A percentile compares a stretch with the other conserved stretches of the same genome.
Conservation (phyloP, 2,888 invertebrate species). For the Drosophila diplacantha region DNA sequence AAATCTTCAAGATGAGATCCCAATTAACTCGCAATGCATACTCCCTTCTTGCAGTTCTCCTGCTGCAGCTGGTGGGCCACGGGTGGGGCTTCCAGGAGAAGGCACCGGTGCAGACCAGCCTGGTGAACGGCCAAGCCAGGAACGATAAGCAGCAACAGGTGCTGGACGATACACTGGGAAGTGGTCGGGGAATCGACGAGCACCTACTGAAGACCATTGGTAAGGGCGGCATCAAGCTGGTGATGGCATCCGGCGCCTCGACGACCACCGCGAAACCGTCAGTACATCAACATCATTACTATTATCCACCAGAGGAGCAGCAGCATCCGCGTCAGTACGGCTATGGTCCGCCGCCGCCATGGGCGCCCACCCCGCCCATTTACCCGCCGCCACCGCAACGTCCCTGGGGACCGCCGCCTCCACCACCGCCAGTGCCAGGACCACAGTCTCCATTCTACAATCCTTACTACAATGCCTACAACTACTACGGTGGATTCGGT, state of each 20-base stretch:
- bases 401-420: conserved; percentile 25
- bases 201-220: conserved; percentile 53
- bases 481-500: conserved; percentile 23
- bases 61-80: conserved; percentile 42
- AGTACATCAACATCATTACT: conserved; percentile 58
- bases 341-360: conserved; percentile 29
- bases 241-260: conserved; percentile 39
- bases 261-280: conserved; percentile 51
- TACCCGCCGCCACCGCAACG: conserved; percentile 21
- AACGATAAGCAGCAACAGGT: conserved; percentile 46
- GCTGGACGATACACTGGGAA: conserved; percentile 40
- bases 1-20: not conserved
- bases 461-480: conserved; percentile 16
- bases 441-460: conserved; percentile 22
- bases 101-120: conserved; percentile 43
- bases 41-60: conserved; percentile 36
- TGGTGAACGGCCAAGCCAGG: conserved; percentile 38
- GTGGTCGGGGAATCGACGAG: conserved; percentile 54
- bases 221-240: conserved; percentile 62
- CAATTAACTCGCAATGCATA: not conserved
- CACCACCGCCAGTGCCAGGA: conserved; percentile 20
- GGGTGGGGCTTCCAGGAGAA: conserved; percentile 54
- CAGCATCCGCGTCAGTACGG: conserved; percentile 52
- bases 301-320: conserved; percentile 59
- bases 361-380: conserved; percentile 13